These are phyloP conservation scores for Caranx melampygus DNA, from an alignment of 2,113 vertebrate species.

Conservation along the genomic window DNA sequence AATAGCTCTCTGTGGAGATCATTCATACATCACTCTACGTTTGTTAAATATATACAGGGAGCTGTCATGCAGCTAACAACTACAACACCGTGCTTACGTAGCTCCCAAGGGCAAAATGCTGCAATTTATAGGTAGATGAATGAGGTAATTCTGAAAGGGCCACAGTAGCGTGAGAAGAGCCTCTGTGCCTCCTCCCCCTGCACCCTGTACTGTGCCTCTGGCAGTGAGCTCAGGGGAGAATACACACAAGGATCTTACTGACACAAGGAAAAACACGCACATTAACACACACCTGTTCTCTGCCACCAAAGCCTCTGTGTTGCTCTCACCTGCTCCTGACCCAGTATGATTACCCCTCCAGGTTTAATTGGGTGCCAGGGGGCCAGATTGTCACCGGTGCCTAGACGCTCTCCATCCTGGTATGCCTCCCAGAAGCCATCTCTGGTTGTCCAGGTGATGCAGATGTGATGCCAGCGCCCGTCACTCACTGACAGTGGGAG, in stretches of 20 bases:
- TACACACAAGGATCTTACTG: conserved; percentile 33
- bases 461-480: conserved; percentile 98
- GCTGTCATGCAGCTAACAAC: conserved; percentile 43
- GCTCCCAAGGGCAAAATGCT: conserved; percentile 37
- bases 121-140: conserved; percentile 47
- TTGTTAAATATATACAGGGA: conserved; percentile 14
- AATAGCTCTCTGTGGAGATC: conserved; percentile 30
- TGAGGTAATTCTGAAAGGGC: conserved; percentile 55
- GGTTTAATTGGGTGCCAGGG: conserved; percentile 99
- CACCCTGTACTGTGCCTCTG: conserved; percentile 50
- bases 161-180: conserved; percentile 75
- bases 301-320: background rate
- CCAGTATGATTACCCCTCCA: conserved; percentile 95
- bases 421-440: conserved; percentile 99
- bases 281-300: conserved; percentile 10
- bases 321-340: conserved; percentile 95
- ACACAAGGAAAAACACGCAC: conserved; percentile 23
- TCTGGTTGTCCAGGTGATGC: conserved; percentile 97
- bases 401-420: conserved; percentile 95
- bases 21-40: conserved; percentile 22
- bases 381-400: conserved; percentile 96
- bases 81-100: conserved; percentile 23
- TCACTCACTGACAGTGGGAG: conserved; percentile 95
- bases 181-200: conserved; percentile 28
- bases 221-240: conserved; percentile 48